Evolutionary conservation across 2,888 invertebrate genomes (phyloP).

Genomic region (Meta bourneti): DNA sequence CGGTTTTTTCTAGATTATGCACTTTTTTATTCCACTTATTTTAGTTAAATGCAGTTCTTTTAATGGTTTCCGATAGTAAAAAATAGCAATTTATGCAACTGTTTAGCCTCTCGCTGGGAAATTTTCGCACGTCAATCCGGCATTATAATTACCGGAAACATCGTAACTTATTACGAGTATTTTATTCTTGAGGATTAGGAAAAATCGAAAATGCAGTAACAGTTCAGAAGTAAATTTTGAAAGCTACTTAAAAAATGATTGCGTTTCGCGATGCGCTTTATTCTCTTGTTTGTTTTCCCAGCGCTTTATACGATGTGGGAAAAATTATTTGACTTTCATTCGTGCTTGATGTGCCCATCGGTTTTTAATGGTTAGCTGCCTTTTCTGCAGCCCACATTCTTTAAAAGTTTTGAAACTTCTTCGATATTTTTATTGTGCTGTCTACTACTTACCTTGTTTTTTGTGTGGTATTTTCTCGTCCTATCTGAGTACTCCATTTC

Average conservation of each 20-base stretch:
- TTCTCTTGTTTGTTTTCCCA: background rate
- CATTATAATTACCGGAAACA: constrained; percentile 27
- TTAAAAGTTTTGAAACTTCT: too few relatives aligned
- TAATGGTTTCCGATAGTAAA: constrained; percentile 50
- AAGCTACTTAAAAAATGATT: background rate
- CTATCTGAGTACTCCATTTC: too few relatives aligned
- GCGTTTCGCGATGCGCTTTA: background rate
- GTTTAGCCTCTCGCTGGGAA: constrained; percentile 19
- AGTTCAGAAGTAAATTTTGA: constrained; percentile 20
- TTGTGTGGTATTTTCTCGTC: too few relatives aligned
- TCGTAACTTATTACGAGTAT: constrained; percentile 3
- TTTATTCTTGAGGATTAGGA: constrained; percentile 9
- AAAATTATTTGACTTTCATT: background rate
- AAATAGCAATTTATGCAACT: constrained; percentile 16
- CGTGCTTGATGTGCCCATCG: background rate
- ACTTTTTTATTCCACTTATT: background rate
- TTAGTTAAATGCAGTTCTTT: constrained; percentile 34
- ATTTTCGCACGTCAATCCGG: constrained; percentile 44
- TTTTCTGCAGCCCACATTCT: too few relatives aligned
- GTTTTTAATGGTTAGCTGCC: too few relatives aligned
- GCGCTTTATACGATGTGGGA: background rate
- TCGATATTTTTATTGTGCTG: too few relatives aligned
- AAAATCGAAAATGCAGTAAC: background rate
- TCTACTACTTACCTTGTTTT: too few relatives aligned
- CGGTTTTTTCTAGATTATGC: constrained; percentile 4